Percentiles rank a stretch among this genome's conserved stretches.
These are phyloP conservation scores for Mercenaria mercenaria DNA, from an alignment of 1,140 invertebrate species.

Conservation along the genomic window DNA sequence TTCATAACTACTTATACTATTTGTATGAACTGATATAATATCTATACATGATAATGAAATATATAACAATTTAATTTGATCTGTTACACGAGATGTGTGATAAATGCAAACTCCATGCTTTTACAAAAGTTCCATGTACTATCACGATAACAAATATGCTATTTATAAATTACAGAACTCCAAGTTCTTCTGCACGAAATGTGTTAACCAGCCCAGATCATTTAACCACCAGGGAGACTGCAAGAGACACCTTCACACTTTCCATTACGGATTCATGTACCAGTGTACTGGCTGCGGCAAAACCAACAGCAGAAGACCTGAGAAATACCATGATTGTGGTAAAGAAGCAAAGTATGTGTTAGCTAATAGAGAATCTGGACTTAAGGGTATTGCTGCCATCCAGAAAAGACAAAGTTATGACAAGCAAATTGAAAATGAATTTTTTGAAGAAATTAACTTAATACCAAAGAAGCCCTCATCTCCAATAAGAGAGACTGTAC, in stretches of 20 bases:
- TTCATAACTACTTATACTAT: neutral
- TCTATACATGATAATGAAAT: neutral
- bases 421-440: neutral
- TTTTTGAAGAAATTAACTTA: neutral
- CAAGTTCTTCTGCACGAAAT: neutral
- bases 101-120: too few species aligned
- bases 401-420: too few species aligned
- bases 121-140: neutral
- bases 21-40: neutral
- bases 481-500: neutral
- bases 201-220: neutral
- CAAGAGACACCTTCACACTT: neutral
- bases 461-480: neutral
- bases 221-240: neutral
- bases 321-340: neutral
- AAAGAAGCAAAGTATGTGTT: neutral
- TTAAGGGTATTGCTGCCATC: neutral
- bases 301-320: neutral
- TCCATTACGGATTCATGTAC: neutral
- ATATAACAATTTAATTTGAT: neutral
- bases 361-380: neutral
- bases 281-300: neutral
- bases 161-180: neutral
- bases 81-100: too few species aligned
- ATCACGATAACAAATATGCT: neutral